Conservation (phyloP, 2,797 vertebrate species). For the Helostoma temminkii region DNA sequence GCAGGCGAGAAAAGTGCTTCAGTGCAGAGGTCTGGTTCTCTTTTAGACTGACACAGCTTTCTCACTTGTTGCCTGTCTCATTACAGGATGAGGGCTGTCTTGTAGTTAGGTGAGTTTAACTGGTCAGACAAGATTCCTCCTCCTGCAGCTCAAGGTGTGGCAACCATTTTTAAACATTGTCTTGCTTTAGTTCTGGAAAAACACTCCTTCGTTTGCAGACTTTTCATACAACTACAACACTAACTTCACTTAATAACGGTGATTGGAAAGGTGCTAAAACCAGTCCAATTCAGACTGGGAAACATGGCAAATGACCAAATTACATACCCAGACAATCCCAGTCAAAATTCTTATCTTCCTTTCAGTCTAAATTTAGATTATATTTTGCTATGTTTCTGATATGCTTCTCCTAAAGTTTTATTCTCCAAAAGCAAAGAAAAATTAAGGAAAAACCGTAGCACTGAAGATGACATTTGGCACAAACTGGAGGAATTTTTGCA, state of each 20-base stretch:
- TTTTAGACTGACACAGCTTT: slow-evolving; percentile 18
- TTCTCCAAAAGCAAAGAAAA: no score
- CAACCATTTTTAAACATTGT: slow-evolving; percentile 25
- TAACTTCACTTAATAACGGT: neutral
- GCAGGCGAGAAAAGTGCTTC: slow-evolving; percentile 24
- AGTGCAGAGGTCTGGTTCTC: slow-evolving; percentile 21
- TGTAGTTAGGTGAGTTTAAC: slow-evolving; percentile 62
- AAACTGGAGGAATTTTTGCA: no score
- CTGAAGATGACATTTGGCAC: no score
- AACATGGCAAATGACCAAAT: neutral
- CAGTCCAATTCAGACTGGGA: neutral
- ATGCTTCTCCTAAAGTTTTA: no score
- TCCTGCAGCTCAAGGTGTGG: slow-evolving; percentile 54
- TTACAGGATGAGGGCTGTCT: slow-evolving; percentile 54
- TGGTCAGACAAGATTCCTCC: slow-evolving; percentile 77
- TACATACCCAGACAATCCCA: no score
- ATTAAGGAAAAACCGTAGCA: no score
- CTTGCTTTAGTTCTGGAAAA: slow-evolving; percentile 1
- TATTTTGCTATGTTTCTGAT: no score
- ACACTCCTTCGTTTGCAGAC: slow-evolving; percentile 31
- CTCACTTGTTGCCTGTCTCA: slow-evolving; percentile 43
- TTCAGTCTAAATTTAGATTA: no score
- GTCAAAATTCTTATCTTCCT: no score
- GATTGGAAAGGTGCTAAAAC: slow-evolving; percentile 15
- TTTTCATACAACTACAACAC: neutral